Evolutionary conservation across 1,140 invertebrate genomes (phyloP).

Genomic region (Drepana arcuata): DNA sequence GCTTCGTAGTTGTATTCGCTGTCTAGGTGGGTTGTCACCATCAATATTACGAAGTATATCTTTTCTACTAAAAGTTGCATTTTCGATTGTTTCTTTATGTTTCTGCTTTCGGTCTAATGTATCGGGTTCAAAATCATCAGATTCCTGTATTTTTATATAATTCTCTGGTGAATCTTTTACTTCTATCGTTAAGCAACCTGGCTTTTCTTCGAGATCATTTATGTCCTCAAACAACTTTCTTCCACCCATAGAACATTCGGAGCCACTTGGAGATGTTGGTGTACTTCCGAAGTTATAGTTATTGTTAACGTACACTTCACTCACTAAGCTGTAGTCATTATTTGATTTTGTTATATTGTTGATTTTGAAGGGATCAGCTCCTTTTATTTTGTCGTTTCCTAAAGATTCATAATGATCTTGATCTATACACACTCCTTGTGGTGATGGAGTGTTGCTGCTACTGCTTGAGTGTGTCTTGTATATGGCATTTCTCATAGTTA

Average conservation of each 20-base stretch:
- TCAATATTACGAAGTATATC: slow-evolving; percentile 72
- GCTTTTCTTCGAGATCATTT: slow-evolving; percentile 73
- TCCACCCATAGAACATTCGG: slow-evolving; percentile 75
- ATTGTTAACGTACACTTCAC: slow-evolving; percentile 85
- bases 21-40: slow-evolving; percentile 71
- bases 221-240: slow-evolving; percentile 56
- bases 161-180: slow-evolving; percentile 82
- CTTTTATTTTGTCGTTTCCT: slow-evolving; percentile 40
- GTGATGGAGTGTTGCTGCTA: slow-evolving; percentile 73
- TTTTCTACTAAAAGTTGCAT: slow-evolving; percentile 42
- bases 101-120: slow-evolving; percentile 88
- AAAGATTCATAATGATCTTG: slow-evolving; percentile 67
- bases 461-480: slow-evolving; percentile 73
- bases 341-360: slow-evolving; percentile 18
- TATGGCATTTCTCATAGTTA: slow-evolving; percentile 82
- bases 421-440: slow-evolving; percentile 65
- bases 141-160: slow-evolving; percentile 79
- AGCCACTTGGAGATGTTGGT: slow-evolving; percentile 74
- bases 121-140: slow-evolving; percentile 86
- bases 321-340: slow-evolving; percentile 78
- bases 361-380: slow-evolving; percentile 3
- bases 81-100: slow-evolving; percentile 54
- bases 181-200: slow-evolving; percentile 83
- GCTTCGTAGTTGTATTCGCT: slow-evolving; percentile 65
- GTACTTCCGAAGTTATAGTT: slow-evolving; percentile 78